Conservation (phyloP, 2,113 vertebrate genomes). For the Sceloporus undulatus region DNA sequence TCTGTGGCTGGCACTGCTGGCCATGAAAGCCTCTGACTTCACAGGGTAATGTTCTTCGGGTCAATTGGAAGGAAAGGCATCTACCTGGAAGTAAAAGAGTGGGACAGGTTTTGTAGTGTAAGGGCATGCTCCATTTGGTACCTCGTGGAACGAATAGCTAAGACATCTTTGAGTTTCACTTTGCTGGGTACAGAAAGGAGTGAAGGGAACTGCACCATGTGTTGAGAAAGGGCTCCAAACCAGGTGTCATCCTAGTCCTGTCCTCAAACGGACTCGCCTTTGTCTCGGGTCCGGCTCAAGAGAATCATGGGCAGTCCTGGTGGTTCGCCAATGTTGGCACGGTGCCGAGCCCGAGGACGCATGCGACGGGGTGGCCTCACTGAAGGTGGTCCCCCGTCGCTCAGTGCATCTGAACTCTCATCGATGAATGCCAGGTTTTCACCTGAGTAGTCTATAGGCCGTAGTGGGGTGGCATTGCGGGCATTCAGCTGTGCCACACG, state of each 20-base stretch:
- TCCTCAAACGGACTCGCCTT: constrained; percentile 44
- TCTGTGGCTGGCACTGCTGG: too few relatives aligned
- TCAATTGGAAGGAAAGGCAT: not conserved
- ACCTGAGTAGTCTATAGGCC: constrained; percentile 83
- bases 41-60: not conserved
- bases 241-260: not conserved
- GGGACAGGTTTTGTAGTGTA: not conserved
- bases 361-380: constrained; percentile 70
- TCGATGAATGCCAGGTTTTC: constrained; percentile 92
- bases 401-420: constrained; percentile 84
- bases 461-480: not conserved
- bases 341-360: constrained; percentile 57
- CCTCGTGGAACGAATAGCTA: not conserved
- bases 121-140: not conserved
- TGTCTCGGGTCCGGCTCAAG: constrained; percentile 42
- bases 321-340: constrained; percentile 41
- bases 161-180: not conserved
- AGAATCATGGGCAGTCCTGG: constrained; percentile 47
- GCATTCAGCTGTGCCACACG: constrained; percentile 50
- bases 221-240: not conserved
- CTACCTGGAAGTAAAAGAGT: not conserved
- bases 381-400: constrained; percentile 64
- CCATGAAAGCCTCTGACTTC: too few relatives aligned
- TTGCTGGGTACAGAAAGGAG: not conserved
- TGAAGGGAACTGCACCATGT: not conserved